Evolutionary conservation across 1,140 invertebrate species (phyloP).

Genomic region (Drosophila pandora): DNA sequence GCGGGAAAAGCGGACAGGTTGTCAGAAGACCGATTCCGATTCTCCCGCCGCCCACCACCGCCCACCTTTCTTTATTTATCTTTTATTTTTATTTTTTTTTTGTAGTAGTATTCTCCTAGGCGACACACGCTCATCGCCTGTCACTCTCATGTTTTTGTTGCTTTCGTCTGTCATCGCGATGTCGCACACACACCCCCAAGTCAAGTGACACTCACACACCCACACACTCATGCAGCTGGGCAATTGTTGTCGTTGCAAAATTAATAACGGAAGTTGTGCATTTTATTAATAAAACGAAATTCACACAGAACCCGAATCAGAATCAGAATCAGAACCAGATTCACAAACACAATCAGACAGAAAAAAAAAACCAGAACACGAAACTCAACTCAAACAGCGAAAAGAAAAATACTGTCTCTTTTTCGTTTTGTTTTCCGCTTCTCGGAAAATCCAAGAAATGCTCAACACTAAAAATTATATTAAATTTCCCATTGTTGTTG

Average conservation of each 20-base stretch:
- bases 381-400: conserved; percentile 7
- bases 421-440: conserved; percentile 32
- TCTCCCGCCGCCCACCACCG: conserved; percentile 16
- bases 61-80: conserved; percentile 8
- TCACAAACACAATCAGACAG: background rate
- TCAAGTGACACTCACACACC: background rate
- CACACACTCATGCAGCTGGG: conserved; percentile 14
- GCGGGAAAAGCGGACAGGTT: conserved; percentile 34
- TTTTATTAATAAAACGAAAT: conserved; percentile 82
- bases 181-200: conserved; percentile 16
- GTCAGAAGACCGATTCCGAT: conserved; percentile 28
- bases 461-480: conserved; percentile 1
- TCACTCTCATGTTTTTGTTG: conserved; percentile 35
- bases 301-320: conserved; percentile 45
- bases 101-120: conserved; percentile 6
- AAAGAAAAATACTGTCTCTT: conserved; percentile 16
- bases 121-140: conserved; percentile 42
- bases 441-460: conserved; percentile 35
- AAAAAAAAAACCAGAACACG: conserved; percentile 39
- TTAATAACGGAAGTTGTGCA: conserved; percentile 84
- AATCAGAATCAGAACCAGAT: conserved; percentile 27
- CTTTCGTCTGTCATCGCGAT: conserved; percentile 41
- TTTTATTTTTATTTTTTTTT: conserved; percentile 1
- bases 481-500: conserved; percentile 14
- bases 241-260: conserved; percentile 79